Evolutionary conservation across 2,797 vertebrate species (phyloP), one percentile per base, ranked within the genome.

Genomic region (Poeciliopsis presidionis): DNA sequence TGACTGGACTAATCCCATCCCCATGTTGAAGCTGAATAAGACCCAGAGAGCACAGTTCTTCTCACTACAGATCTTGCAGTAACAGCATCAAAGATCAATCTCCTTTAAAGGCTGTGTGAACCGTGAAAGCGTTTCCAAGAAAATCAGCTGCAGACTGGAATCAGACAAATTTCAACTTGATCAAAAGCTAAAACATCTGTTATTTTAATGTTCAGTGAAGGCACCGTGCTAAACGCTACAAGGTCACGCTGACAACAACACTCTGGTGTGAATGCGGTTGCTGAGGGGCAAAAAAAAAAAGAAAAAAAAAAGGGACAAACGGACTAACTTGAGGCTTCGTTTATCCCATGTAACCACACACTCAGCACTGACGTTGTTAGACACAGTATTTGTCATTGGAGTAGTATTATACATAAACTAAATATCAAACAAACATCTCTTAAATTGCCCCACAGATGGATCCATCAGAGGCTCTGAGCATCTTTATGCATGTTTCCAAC

Each of bases 171-270:
- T n/a, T n/a, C 39, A 25, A 69, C 36, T 22, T 39, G 7, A 65
- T 65, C 36, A 39, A 65, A 65, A 65, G 63, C 33, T 11, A 22
- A 65, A 65, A 65, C 36, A 41, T 65, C 63, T 22, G 63, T 20
- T 65, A 22, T 39, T 65, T 39, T 22, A 4, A 36, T 1, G 65
- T 14, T 69, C 22, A 69, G 65, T 69, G 65, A 69, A 43, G 39
- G 22, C 65, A n/a, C 39, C 65, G 43, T 69, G 39, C 22, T 69
- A 69, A 69, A 25, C 5, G 25, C 39, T n/a, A 69, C 39, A 69
- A 69, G 65, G 65, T 69, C 39, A 69, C 11, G 2, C 65, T 69
- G 65, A 65, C 33, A 67, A 65, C 33, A 67, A 65, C 36, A 65
- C 33, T 65, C 39, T 69, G 11, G 65, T 43, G 65, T 69, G 39